Base-by-base conservation (phyloP, 2,113 vertebrate genomes). In the Dipodomys spectabilis region DNA sequence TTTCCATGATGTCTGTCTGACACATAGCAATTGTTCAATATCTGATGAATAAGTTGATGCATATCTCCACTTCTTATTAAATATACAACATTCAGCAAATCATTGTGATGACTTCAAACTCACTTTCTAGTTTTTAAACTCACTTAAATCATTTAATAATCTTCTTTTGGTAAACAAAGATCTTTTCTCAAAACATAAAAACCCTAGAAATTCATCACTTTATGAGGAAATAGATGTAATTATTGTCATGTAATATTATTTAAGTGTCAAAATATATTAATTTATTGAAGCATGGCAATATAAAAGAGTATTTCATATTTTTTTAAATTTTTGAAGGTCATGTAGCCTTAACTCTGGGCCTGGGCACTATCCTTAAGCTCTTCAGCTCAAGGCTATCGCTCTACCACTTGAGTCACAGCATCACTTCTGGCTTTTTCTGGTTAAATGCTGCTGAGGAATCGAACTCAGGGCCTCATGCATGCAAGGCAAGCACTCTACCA, bases 211-310 rank as follows among this genome's bases (percentile, higher is more conserved):
- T 85, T 92, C 62, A 81, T 72, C 30, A 71, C 90, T 93, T 57
- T 86, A 72, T 35, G 82, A 90, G 85, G 27, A 39, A 95, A 88
- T 57, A 82, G 81, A 88, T 94, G 62, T 57, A 82, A 91, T 93
- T 89, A 85, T 94, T 95, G 86, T n/a, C 39, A 74, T 85, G 62
- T 87, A 92, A 94, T 32, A 72, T 92, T 94, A 92, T 92, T 82
- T 73, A 32, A 95, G 27, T 83, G 74, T 91, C 91, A 90, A 92
- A 95, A 85, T 94, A 72, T 88, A 82, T 91, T 94, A 91, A 90
- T 86, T 96, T 95, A 91, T 77, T 90, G 62, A 67, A 15, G 74
- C 69, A 68, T 82, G 91, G 73, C 83, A 90, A 93, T 93, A 49
- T 27, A 69, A n/a, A 91, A 93, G 72, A 39, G 39, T 39, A 39